Base-by-base conservation (phyloP, 64 coral and sea anemone genomes). In the Montipora efflorescens region DNA sequence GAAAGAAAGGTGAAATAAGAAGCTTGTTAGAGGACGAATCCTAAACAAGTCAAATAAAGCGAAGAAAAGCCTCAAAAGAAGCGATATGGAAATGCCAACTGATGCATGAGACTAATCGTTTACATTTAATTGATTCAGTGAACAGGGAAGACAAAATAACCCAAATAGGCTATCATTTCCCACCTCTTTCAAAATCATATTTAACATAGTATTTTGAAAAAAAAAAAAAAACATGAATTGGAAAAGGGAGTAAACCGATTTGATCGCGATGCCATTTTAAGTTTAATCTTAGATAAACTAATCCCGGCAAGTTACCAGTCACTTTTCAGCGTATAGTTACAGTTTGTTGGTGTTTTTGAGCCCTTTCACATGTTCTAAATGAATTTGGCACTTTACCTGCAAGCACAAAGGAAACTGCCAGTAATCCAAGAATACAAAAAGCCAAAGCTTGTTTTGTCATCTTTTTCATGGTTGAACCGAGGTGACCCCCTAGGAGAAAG, bases 381-480 rank as follows among this genome's bases (percentile, higher is more conserved):
- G 48, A 3, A 78, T 49, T 49, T 15, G 13, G 74, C 46, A 49
- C 47, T 22, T 68, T 22, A 86, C 82, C 82, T 86, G 62, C 66
- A 49, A 86, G 7, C 47, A 20, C 82, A 45, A 45, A 71, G 7
- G 68, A 62, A 72, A 86, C 67, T 10, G 59, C 61, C 47, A 86
- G 18, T 4, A 86, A 86, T 8, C 66, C 66, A 48, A 86, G 20
- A 48, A 86, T 22, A 84, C 25, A 67, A 67, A 59, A 84, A 49
- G 45, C 62, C 8, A 72, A 18, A 50, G 47, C 82, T 48, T 86
- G 62, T 86, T 21, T 86, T 49, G 2, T 47, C 1, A 86, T 70
- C 47, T 86, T 70, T 43, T 86, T 72, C 82, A 86, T 86, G 82
- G 28, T 86, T 71, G 45, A 86, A 5, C 18, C 53, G 53, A 6